Evolutionary conservation across 2,113 vertebrate species (phyloP).

Genomic region (Galemys pyrenaicus): DNA sequence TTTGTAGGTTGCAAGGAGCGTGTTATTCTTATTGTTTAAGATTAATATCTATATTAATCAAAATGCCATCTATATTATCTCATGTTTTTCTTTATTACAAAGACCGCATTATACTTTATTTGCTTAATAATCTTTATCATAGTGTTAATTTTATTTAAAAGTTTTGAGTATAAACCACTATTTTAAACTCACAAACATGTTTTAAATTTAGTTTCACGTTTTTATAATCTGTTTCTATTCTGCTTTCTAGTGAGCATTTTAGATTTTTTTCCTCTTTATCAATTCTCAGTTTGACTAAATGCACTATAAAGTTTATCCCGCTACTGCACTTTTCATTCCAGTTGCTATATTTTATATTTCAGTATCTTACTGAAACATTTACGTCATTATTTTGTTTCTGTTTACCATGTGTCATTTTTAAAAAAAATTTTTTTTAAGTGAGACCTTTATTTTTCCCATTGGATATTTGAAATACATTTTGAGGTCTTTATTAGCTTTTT

Average conservation of each 20-base stretch:
- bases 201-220: background rate
- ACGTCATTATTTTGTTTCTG: background rate
- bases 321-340: conserved; percentile 5
- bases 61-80: background rate
- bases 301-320: background rate
- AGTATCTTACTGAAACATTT: background rate
- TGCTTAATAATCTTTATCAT: background rate
- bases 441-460: background rate
- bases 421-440: background rate
- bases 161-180: background rate
- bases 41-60: background rate
- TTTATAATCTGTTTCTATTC: background rate
- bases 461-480: background rate
- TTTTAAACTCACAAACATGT: background rate
- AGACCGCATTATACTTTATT: background rate
- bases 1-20: background rate
- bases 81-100: background rate
- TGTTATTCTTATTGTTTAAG: background rate
- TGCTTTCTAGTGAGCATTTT: conserved; percentile 23
- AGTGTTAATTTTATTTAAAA: background rate
- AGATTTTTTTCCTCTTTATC: background rate
- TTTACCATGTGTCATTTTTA: background rate
- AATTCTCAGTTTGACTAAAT: background rate
- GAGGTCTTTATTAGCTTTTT: background rate
- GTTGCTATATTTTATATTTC: background rate